Conservation (phyloP, 2,113 vertebrate genomes). For the Macaca fascicularis region DNA sequence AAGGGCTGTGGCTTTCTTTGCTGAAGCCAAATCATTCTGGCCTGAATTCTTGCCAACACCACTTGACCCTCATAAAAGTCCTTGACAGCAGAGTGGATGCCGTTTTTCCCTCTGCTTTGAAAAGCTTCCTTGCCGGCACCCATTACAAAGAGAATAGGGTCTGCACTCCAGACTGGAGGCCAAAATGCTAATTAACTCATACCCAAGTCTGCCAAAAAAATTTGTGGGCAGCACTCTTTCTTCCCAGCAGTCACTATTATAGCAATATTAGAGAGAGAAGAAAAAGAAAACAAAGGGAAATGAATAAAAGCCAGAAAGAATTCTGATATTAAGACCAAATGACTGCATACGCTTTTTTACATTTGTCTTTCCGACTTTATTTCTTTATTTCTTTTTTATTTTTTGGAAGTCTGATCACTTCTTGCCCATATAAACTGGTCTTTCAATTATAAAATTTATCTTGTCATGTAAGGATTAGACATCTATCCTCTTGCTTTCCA, state of each 20-base stretch:
- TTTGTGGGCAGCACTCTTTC: neutral
- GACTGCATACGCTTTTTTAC: neutral
- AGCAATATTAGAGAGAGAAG: neutral
- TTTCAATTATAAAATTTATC: neutral
- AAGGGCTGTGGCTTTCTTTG: constrained; percentile 23
- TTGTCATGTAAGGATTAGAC: neutral
- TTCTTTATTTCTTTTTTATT: neutral
- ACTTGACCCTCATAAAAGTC: constrained; percentile 73
- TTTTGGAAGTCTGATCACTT: neutral
- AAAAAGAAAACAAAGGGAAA: neutral
- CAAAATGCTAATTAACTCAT: constrained; percentile 67
- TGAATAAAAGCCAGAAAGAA: constrained; percentile 23
- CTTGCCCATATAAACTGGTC: neutral
- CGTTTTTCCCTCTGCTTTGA: constrained; percentile 46
- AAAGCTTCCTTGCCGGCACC: constrained; percentile 51
- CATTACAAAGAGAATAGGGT: constrained; percentile 59
- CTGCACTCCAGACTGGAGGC: constrained; percentile 48
- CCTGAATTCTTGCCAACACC: constrained; percentile 44
- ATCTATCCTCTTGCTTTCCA: neutral
- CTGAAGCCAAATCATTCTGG: constrained; percentile 58
- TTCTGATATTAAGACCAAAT: neutral
- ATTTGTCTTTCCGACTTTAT: neutral
- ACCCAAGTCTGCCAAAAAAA: constrained; percentile 51
- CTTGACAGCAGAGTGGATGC: constrained; percentile 59
- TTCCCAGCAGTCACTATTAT: neutral